A percentile compares a stretch with the other conserved stretches of the same genome.
Evolutionary conservation across 2,888 invertebrate species (phyloP).

Genomic region (Mylabris sibirica): DNA sequence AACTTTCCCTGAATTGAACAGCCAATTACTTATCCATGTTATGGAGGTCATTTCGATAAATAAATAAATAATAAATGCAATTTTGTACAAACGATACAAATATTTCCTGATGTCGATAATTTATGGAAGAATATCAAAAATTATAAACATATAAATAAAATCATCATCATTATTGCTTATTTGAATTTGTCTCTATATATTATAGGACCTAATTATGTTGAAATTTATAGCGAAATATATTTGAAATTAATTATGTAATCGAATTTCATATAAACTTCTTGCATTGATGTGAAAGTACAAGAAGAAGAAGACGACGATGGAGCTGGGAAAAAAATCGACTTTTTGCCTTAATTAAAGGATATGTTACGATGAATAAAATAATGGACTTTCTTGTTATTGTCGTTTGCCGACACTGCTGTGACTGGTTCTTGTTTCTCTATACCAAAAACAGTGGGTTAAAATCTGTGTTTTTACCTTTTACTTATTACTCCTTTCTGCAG

Average conservation of each 20-base stretch:
- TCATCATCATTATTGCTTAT: too few species aligned
- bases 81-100: background rate
- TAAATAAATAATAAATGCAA: background rate
- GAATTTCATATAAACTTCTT: constrained; percentile 12
- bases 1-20: constrained; percentile 37
- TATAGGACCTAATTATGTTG: background rate
- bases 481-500: background rate
- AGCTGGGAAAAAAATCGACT: constrained; percentile 12
- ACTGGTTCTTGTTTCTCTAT: background rate
- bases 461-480: background rate
- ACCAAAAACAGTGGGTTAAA: background rate
- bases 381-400: constrained; percentile 21
- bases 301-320: background rate
- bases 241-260: constrained; percentile 16
- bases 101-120: background rate
- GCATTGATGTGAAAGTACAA: constrained; percentile 26
- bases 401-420: background rate
- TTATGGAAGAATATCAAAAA: background rate
- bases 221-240: background rate
- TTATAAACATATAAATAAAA: too few species aligned
- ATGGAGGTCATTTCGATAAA: constrained; percentile 5
- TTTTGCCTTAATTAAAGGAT: constrained; percentile 19
- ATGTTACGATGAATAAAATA: constrained; percentile 19
- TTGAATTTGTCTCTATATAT: too few species aligned
- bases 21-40: constrained; percentile 28